Base-by-base conservation (phyloP, 2,113 vertebrate genomes). In the Erythrocercus mccallii region DNA sequence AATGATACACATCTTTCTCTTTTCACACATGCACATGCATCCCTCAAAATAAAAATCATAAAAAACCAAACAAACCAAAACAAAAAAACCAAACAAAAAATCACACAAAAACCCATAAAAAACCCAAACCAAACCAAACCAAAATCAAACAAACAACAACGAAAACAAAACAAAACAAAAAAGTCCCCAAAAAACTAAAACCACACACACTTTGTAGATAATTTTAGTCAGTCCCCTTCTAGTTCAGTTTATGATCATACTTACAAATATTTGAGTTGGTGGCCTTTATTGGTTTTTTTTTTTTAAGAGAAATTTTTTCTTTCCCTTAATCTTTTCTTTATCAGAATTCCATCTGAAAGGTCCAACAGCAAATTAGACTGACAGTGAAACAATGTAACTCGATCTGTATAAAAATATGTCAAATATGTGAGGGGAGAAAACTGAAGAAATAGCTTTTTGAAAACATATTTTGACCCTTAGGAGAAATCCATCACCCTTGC, bases 201-300 rank as follows among this genome's bases (percentile, higher is more conserved):
- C 18, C 13, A 28, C 8, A 23, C 1, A 0, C 3, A n/a, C 2
- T 0, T 5, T 7, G 79, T 19, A 8, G 2, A 37, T 12, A 20
- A 31, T 58, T 86, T 70, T 38, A 71, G 3, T 40, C 27, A 38
- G 9, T 33, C 1, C 4, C 2, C 9, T 69, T 15, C 21, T 88
- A 2, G 0, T 5, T 54, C 8, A 14, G 7, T 50, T 91, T 56
- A 23, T 19, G 2, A 2, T 33, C 30, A 30, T 37, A n/a, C 0
- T 18, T 13, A 37, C 6, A 69, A 66, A 53, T 74, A 60, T 64
- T 57, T 12, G 8, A 5, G 8, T 11, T 30, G 2, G 9, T n/a
- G 24, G 38, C 5, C 15, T 58, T 44, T 56, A 38, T 9, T 20
- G 8, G 9, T 51, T 31, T 1, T 6, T n/a, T 0, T 7, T 37